Conservation (phyloP, 2,797 vertebrate species). For the Sibirionetta formosa region DNA sequence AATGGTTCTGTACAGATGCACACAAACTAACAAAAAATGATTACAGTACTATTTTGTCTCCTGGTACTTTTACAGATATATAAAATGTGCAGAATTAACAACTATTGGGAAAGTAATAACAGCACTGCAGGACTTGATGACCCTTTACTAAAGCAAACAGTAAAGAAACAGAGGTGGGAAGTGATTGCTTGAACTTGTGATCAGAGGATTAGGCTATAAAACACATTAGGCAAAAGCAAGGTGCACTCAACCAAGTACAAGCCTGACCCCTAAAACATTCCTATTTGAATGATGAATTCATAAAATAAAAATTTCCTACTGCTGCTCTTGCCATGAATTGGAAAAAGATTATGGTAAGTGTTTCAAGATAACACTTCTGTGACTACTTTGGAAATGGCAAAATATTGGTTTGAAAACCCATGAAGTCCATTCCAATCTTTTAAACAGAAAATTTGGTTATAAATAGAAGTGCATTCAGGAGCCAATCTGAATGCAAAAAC, state of each 20-base stretch:
- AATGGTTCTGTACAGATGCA: not conserved
- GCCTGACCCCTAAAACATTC: not conserved
- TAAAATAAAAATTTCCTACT: not conserved
- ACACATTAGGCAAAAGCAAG: not conserved
- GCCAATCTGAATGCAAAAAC: not conserved
- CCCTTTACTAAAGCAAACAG: not conserved
- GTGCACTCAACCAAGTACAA: not conserved
- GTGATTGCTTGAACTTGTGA: not conserved
- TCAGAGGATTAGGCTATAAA: not conserved
- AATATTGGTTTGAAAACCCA: not conserved
- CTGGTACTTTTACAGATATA: not conserved
- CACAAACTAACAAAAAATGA: not conserved
- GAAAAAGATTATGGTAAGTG: not conserved
- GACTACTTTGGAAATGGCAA: not conserved
- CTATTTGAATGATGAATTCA: not conserved
- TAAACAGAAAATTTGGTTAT: not conserved
- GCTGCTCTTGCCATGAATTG: not conserved
- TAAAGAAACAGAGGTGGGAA: conserved; percentile 23
- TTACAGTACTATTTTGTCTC: not conserved
- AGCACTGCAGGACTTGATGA: conserved; percentile 15
- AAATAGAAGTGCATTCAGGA: not conserved
- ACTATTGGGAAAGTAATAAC: conserved; percentile 5
- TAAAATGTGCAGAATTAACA: not conserved
- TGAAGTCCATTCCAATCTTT: not conserved
- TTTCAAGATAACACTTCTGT: not conserved